Conservation (phyloP, 2,797 vertebrate genomes). For the Myotis daubentonii region DNA sequence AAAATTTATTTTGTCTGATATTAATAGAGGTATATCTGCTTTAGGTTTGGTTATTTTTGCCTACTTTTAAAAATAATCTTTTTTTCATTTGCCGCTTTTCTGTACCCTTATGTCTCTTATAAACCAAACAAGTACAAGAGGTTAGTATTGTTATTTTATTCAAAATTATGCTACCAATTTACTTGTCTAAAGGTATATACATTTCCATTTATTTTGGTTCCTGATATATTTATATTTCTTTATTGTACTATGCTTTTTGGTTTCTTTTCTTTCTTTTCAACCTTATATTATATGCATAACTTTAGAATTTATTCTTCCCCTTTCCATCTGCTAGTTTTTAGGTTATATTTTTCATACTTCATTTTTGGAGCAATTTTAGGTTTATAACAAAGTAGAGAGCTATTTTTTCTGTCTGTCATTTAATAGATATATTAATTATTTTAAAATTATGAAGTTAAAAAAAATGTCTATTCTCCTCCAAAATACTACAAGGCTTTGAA, state of each 20-base stretch:
- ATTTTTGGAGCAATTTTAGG: not conserved
- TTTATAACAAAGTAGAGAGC: not conserved
- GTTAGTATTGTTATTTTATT: not conserved
- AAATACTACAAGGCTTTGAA: not conserved
- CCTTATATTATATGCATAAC: not conserved
- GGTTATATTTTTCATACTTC: not conserved
- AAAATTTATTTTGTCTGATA: not conserved
- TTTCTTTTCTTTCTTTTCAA: not conserved
- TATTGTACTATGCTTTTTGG: not conserved
- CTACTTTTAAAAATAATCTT: not conserved
- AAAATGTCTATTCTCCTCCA: not conserved
- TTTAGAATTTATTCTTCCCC: not conserved
- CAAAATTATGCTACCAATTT: not conserved
- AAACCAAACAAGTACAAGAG: not conserved
- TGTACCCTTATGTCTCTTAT: not conserved
- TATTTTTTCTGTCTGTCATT: not conserved
- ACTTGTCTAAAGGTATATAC: not conserved
- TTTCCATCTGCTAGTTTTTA: not conserved
- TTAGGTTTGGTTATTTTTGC: not conserved
- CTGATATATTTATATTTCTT: not conserved
- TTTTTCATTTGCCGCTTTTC: not conserved
- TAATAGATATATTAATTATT: not conserved
- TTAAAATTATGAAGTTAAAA: slow-evolving; percentile 2
- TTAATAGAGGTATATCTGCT: not conserved
- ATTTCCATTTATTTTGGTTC: not conserved